These are phyloP conservation scores for Hydrocynus forskahlii DNA, from an alignment of 2,797 vertebrate species.

Conservation along the genomic window DNA sequence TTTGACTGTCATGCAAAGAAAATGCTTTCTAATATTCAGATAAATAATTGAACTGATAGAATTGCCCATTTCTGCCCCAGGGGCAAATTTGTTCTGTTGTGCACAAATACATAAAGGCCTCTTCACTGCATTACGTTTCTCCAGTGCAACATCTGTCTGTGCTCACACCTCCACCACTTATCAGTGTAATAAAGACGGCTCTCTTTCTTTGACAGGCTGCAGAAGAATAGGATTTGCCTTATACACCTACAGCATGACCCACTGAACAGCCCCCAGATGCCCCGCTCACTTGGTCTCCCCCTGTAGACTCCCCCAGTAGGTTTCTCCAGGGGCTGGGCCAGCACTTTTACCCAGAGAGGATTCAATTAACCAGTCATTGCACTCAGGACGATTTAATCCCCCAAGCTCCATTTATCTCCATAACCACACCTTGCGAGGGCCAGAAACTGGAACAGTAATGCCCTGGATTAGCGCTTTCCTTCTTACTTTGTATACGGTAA, in stretches of 20 bases:
- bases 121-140: slow-evolving; percentile 43
- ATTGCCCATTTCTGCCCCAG: fast-evolving
- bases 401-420: slow-evolving; percentile 72
- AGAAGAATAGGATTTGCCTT: slow-evolving; percentile 71
- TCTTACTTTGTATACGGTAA: slow-evolving; percentile 59
- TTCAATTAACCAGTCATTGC: slow-evolving; percentile 77
- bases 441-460: slow-evolving; percentile 64
- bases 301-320: slow-evolving; percentile 29
- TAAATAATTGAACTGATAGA: slow-evolving; percentile 78
- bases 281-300: slow-evolving; percentile 37
- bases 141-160: slow-evolving; percentile 54
- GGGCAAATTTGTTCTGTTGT: slow-evolving; percentile 60
- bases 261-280: slow-evolving; percentile 64
- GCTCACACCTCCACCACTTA: slow-evolving; percentile 58
- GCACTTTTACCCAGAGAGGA: slow-evolving; percentile 63
- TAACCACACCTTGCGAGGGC: slow-evolving; percentile 67
- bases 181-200: slow-evolving; percentile 64
- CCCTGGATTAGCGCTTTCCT: slow-evolving; percentile 60
- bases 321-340: slow-evolving; percentile 15
- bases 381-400: slow-evolving; percentile 77
- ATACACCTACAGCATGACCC: slow-evolving; percentile 66
- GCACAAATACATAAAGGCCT: slow-evolving; percentile 62
- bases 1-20: slow-evolving; percentile 70
- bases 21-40: slow-evolving; percentile 74
- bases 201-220: slow-evolving; percentile 67